Base-by-base conservation (phyloP, 2,888 invertebrate species). In the Pristionchus maxplancki region DNA sequence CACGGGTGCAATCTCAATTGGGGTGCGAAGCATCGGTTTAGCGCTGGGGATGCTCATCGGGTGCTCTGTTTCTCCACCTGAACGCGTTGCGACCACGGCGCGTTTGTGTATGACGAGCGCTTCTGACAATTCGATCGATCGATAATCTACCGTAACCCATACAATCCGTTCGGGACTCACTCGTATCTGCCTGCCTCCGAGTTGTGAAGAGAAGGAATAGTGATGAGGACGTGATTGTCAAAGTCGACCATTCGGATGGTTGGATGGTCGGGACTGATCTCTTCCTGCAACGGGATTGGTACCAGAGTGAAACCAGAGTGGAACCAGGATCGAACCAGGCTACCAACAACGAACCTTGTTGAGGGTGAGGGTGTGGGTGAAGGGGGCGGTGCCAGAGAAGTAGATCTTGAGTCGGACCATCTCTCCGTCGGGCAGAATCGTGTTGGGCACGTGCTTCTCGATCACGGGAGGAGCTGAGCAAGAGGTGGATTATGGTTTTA, bases 391-490 rank as follows among this genome's bases (percentile, higher is more conserved):
- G 48, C 99, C 99, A 88, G 97, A 97, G 96, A 98, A 98, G 95
- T 97, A 97, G 91, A 99, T 97, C 96, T 99, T 99, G 94, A 99
- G 97, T 96, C 99, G 99, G 15, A 97, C 97, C 95, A 98, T 98
- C 94, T 99, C 99, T 86, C 97, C 97, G 95, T 98, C 98, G 0
- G 98, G 97, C 4, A 99, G 96, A 94, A 97, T 97, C 31, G 98
- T 96, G 94, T 97, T 97, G 67, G 96, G 97, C 15, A 98, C 98
- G 95, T 98, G 97, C 88, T 97, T 96, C 90, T 97, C 97, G 95
- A 98, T 98, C 93, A 97, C 96, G 81, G 98, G 99, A 88, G 98
- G 98, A 91, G 97, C 97, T 97, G 95, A 67, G 91, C n/a, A 6
- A n/a, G 8, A 53, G 48, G 48, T 15, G 20, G 13, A 28, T 78